Evolutionary conservation across 2,797 vertebrate species (phyloP).

Genomic region (Spinus pinus): DNA sequence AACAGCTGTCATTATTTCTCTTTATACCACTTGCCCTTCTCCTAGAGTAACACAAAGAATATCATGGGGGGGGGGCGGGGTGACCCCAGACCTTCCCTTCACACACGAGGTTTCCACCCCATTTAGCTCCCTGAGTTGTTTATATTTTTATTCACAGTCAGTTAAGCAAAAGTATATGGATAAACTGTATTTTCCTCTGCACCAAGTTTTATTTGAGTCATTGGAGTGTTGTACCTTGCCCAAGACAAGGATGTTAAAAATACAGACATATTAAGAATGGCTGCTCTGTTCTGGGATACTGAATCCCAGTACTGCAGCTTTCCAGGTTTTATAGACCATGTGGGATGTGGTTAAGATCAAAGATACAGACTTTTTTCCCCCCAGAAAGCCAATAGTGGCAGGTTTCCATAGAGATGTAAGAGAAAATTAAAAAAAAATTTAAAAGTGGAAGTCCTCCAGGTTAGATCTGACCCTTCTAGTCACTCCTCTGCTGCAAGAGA

Average conservation of each 20-base stretch:
- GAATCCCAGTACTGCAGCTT: not conserved
- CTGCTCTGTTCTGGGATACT: not conserved
- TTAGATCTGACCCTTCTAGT: not conserved
- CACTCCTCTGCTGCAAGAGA: not conserved
- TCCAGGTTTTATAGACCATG: not conserved
- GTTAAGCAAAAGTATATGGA: not conserved
- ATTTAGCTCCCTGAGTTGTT: not conserved
- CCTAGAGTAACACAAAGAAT: not conserved
- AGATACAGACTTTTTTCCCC: not conserved
- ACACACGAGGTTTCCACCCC: not conserved
- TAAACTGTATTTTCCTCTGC: not conserved
- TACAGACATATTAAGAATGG: not conserved
- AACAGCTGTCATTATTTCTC: not conserved
- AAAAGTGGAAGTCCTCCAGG: not conserved
- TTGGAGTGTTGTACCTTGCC: not conserved
- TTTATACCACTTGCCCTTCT: not conserved
- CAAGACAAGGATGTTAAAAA: conserved; percentile 23
- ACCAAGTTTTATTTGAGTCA: not conserved
- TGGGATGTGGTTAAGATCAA: conserved; percentile 33
- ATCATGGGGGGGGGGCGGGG: fast-evolving
- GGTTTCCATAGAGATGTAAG: not conserved
- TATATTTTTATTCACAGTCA: not conserved
- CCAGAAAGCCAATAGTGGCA: conserved; percentile 3
- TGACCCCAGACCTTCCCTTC: not conserved
- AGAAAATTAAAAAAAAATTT: not conserved